Base-by-base conservation (phyloP, 35 echinoderm and acorn worm genomes). In the Ophioderma brevispina region DNA sequence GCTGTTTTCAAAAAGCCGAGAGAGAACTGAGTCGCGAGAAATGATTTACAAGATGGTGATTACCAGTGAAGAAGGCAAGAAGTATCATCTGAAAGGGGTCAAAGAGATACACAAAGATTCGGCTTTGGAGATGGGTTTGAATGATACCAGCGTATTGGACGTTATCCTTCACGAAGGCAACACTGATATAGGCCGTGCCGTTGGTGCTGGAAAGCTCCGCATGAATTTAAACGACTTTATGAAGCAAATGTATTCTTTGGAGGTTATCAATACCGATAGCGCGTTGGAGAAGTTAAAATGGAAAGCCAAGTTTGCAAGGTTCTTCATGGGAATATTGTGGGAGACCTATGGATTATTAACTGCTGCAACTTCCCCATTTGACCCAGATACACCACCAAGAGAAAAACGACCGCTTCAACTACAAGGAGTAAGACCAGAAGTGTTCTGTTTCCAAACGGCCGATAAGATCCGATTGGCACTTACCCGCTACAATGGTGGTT, bases 21-120 rank as follows among this genome's bases (percentile, higher is more conserved):
- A 75, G 19, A 80, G 76, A 46, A 46, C 90, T 11, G 88, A 94
- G 31, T 83, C 88, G 19, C 76, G 88, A 46, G 88, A 89, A 0
- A 94, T 90, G 87, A 43, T 94, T 0, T 94, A 94, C 82, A 88
- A 94, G 77, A 83, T 89, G 37, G 42, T 83, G 15, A 78, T 94
- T 11, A 37, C 36, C 38, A 77, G 64, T 32, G 70, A 90, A 17
- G 92, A 88, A 70, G 59, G 59, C 1, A 43, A 94, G 38, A 52
- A 94, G 17, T 94, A 81, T 50, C 86, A 49, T 35, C 90, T 94
- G 17, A 38, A 83, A 31, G 92, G 92, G 6, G 78, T 90, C 14
- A 94, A 89, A 37, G 81, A 90, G 17, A 77, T 79, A n/a, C 92
- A 90, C 56, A 84, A 94, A 64, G 92, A 94, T 49, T 64, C 87